These are phyloP conservation scores for Empidonax alnorum DNA, from an alignment of 2,113 vertebrate genomes.

Conservation along the genomic window DNA sequence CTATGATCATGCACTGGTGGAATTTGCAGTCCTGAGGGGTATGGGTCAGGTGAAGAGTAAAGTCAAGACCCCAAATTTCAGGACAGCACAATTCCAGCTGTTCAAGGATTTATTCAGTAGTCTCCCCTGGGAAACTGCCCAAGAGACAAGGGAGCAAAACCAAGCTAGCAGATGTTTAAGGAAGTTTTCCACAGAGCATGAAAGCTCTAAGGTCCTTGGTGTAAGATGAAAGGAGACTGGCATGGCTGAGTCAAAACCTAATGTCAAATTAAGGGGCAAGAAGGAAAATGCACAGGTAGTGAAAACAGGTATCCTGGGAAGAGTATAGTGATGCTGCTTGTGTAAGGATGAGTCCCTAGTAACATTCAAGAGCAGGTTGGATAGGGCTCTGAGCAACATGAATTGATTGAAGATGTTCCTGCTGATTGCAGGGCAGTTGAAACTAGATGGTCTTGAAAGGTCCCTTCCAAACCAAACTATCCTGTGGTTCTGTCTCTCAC, in stretches of 20 bases:
- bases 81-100: neutral
- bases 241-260: neutral
- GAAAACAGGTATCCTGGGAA: neutral
- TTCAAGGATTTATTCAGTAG: neutral
- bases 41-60: neutral
- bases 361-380: neutral
- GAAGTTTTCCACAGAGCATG: neutral
- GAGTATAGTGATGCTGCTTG: accelerated
- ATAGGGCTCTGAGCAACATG: neutral
- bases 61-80: neutral
- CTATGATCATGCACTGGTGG: neutral
- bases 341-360: neutral
- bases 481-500: neutral
- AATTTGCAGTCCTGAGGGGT: neutral
- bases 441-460: neutral
- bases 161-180: neutral
- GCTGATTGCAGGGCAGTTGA: neutral
- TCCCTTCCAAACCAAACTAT: neutral
- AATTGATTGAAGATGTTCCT: neutral
- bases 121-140: neutral
- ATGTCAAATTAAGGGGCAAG: neutral
- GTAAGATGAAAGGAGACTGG: neutral
- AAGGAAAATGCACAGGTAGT: neutral
- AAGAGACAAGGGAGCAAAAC: neutral
- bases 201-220: neutral